A percentile compares a stretch with the other conserved stretches of the same genome.
Conservation (phyloP, 2,888 invertebrate species). For the Chesias legatella region DNA sequence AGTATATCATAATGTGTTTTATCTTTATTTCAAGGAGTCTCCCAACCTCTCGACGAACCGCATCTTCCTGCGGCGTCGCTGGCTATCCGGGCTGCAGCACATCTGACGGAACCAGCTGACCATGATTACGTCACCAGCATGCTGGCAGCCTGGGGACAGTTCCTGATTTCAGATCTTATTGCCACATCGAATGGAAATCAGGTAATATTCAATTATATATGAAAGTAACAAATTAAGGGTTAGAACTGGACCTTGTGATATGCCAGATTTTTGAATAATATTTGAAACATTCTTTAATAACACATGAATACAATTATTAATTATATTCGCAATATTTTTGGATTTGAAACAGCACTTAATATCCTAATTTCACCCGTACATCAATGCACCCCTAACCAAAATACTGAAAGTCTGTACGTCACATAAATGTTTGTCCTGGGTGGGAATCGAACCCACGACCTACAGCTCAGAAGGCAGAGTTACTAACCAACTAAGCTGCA, state of each 20-base stretch:
- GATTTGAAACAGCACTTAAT: too few species aligned
- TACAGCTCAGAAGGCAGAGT: too few species aligned
- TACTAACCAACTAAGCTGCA: too few species aligned
- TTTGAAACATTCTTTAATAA: not conserved
- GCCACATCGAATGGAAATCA: slow-evolving; percentile 82
- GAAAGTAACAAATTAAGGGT: slow-evolving; percentile 3
- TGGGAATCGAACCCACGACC: too few species aligned
- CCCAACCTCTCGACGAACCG: slow-evolving; percentile 72
- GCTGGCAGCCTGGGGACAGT: slow-evolving; percentile 89
- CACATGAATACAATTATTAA: too few species aligned
- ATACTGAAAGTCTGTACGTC: too few species aligned
- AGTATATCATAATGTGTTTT: too few species aligned
- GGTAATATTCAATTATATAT: slow-evolving; percentile 34
- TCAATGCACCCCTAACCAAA: too few species aligned
- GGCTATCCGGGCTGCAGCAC: slow-evolving; percentile 78
- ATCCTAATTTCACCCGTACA: too few species aligned
- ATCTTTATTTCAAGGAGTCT: slow-evolving; percentile 57
- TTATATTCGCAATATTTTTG: too few species aligned
- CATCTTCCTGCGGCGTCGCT: slow-evolving; percentile 82
- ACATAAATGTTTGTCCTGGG: too few species aligned
- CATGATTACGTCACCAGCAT: slow-evolving; percentile 89
- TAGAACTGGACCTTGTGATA: slow-evolving; percentile 3
- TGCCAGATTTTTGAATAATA: not conserved
- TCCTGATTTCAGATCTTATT: slow-evolving; percentile 86
- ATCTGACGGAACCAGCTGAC: slow-evolving; percentile 75